A percentile compares a stretch with the other conserved stretches of the same genome.
Evolutionary conservation across 2,797 vertebrate species (phyloP).

Genomic region (Eidolon dupreanum): DNA sequence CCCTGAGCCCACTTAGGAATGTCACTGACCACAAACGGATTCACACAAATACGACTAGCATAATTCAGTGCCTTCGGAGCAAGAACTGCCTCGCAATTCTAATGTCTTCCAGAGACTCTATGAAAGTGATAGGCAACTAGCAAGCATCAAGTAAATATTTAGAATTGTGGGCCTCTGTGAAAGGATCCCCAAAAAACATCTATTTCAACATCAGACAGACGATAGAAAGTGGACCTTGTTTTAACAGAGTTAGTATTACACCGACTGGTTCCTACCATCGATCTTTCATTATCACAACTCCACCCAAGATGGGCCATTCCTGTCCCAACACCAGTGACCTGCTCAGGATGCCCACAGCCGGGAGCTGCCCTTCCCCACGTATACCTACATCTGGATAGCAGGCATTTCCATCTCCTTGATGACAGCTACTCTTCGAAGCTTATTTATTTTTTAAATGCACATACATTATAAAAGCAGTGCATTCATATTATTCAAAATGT

Average conservation of each 20-base stretch:
- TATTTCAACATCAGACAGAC: not conserved
- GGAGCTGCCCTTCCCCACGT: not conserved
- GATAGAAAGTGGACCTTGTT: not conserved
- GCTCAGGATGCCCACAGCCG: not conserved
- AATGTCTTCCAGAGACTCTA: not conserved
- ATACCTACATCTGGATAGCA: not conserved
- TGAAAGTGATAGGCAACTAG: not conserved
- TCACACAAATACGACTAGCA: not conserved
- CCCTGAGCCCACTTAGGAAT: not conserved
- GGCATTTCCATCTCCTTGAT: not conserved
- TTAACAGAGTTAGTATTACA: not conserved
- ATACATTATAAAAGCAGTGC: not conserved
- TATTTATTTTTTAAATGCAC: not conserved
- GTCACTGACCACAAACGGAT: not conserved
- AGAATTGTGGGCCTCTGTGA: not conserved
- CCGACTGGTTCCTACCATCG: not conserved
- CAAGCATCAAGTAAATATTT: not conserved
- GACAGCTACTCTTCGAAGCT: not conserved
- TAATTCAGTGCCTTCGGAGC: not conserved
- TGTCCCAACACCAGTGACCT: not conserved
- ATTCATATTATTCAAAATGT: not conserved
- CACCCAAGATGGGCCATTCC: not conserved
- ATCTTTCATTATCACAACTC: not conserved
- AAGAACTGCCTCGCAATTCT: not conserved
- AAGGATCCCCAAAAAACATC: not conserved